Base-by-base conservation (phyloP, 2,888 invertebrate species). In the Brachylomia viminalis region DNA sequence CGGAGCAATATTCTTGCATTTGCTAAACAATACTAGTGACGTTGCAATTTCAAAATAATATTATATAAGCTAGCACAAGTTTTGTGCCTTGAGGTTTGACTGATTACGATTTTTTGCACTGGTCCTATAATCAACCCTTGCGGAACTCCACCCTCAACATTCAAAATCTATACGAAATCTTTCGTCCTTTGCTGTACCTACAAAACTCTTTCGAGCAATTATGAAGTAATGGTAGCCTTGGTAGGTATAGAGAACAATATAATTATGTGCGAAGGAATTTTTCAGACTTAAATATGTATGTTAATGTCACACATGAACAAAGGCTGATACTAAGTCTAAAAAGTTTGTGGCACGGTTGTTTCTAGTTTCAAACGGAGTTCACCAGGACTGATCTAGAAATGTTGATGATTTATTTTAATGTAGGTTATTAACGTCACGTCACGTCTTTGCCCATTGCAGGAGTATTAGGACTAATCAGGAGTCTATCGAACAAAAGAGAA, bases 121-220 rank as follows among this genome's bases (percentile, higher is more conserved):
- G 38, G n/a, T 52, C 76, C 49, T 20, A 58, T 58, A 27, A 52
- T 1, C 1, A 7, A 20, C 13, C 82, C 76, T 68, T 75, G 67
- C 8, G 49, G 56, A 52, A 79, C 30, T 54, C 75, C 23, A 56
- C 1, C 7, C 10, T 49, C 6, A 59, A 49, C 0, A 33, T 72
- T 52, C 30, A 65, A 27, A 38, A 52, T 67, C 30, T 45, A 27
- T 13, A 13, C 5, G 17, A n/a, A 2, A 30, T 52, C 5, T 58
- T 30, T 7, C n/a, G 7, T 58, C 15, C 30, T 5, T 49, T 8
- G 0, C 10, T 45, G 0, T 1, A 0, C 11, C 0, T 17, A 0
- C n/a, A 70, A 8, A 17, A 70, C 1, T 33, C 0, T 59, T 70
- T 17, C 1, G 7, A 42, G 15, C 23, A 17, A 7, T 7, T 52